Conservation (phyloP, 2,888 invertebrate species). For the Germaria angustata region DNA sequence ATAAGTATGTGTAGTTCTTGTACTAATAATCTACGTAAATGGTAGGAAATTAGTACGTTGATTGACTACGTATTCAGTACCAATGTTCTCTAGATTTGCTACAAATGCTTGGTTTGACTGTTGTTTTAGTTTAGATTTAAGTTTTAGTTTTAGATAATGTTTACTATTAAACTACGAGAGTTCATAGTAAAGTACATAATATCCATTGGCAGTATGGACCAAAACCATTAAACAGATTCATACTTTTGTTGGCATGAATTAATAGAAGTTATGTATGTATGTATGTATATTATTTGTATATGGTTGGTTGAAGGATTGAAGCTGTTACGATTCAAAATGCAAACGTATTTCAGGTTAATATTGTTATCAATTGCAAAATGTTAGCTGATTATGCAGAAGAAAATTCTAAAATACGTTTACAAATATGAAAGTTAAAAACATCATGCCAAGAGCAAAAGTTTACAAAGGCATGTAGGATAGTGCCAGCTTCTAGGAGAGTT, state of each 20-base stretch:
- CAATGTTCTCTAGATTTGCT: slow-evolving; percentile 44
- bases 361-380: not conserved
- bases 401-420: slow-evolving; percentile 36
- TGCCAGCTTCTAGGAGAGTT: slow-evolving; percentile 34
- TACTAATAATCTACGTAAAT: slow-evolving; percentile 16
- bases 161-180: slow-evolving; percentile 70
- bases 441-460: slow-evolving; percentile 71
- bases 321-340: slow-evolving; percentile 12
- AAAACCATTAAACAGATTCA: slow-evolving; percentile 80
- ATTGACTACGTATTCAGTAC: slow-evolving; percentile 24
- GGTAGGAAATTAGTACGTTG: slow-evolving; percentile 14
- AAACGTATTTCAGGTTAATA: slow-evolving; percentile 33
- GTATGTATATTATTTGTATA: too few relatives aligned
- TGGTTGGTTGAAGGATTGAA: not conserved
- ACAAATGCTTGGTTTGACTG: slow-evolving; percentile 24
- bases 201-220: slow-evolving; percentile 80
- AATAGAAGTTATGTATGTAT: not conserved
- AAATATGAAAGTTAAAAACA: slow-evolving; percentile 67
- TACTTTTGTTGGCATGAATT: slow-evolving; percentile 66
- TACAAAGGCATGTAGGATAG: slow-evolving; percentile 78
- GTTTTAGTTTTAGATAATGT: slow-evolving; percentile 28
- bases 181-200: slow-evolving; percentile 80
- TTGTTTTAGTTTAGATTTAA: slow-evolving; percentile 18
- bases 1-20: not conserved
- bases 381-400: not conserved